Evolutionary conservation across 2,113 vertebrate species (phyloP).

Genomic region (Kobus ellipsiprymnus): DNA sequence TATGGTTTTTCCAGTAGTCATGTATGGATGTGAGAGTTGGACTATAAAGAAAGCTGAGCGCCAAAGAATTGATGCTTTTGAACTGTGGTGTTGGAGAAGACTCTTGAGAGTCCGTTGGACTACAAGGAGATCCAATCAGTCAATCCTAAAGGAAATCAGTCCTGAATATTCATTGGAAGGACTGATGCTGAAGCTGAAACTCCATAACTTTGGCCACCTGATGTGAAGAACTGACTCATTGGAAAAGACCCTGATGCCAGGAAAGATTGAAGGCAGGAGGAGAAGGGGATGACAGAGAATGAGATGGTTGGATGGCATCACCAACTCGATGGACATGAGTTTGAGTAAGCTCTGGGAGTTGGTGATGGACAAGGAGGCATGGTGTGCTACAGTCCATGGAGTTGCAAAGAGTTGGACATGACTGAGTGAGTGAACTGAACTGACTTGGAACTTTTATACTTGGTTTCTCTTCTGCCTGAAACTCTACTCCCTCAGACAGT

Average conservation of each 20-base stretch:
- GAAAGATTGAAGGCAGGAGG: neutral
- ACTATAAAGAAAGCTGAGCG: neutral
- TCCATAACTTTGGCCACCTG: neutral
- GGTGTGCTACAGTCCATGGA: neutral
- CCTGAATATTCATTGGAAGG: neutral
- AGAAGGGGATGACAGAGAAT: neutral
- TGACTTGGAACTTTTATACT: neutral
- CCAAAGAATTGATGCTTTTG: neutral
- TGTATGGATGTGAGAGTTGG: neutral
- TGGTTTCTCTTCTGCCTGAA: neutral
- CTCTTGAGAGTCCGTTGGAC: neutral
- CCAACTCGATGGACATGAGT: neutral
- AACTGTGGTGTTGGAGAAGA: neutral
- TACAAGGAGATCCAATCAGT: neutral
- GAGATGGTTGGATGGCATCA: neutral
- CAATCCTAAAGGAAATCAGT: neutral
- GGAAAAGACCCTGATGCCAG: neutral
- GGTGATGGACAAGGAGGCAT: neutral
- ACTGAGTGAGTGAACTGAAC: neutral
- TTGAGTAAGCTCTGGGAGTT: neutral
- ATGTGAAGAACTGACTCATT: neutral
- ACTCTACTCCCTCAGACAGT: neutral
- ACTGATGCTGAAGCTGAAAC: neutral
- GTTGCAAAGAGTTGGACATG: neutral
- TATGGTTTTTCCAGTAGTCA: neutral